Base-by-base conservation (phyloP, 2,113 vertebrate genomes). In the Amphiprion ocellaris region DNA sequence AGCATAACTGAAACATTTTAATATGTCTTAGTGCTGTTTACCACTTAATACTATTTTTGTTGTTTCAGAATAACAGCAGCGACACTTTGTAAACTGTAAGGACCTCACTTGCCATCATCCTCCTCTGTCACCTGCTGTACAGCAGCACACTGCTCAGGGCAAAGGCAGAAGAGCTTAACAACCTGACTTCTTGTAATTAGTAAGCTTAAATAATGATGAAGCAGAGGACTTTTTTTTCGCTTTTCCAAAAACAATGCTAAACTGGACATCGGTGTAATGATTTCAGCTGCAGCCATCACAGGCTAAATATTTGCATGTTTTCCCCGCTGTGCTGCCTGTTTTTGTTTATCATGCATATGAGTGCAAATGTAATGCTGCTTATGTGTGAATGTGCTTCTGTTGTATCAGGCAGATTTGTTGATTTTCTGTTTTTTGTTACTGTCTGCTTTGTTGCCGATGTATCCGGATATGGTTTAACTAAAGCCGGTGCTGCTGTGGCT, bases 181-280 rank as follows among this genome's bases (percentile, higher is more conserved):
- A 41, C 17, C 26, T 10, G n/a, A 6, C 44, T 59, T 12, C 28
- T 23, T 60, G 49, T 2, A 37, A 3, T 49, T 69, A 30, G 15
- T 1, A 30, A 46, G 7, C 24, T 64, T 26, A 47, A 64, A 26
- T 11, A 64, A 26, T 70, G 41, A 47, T 70, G 68, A 58, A 70
- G 67, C 23, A 19, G 9, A 28, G 39, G 30, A 41, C 17, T 10
- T 21, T 37, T 33, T 5, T 21, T 9, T 5, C 1, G 16, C 49
- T 50, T n/a, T 50, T 50, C 16, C 17, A 52, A n/a, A 52, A 52
- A 52, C 16, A 52, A 2, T 10, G 33, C 33, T 37, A 37, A 37
- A 37, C 6, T 52, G 9, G 19, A 52, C n/a, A 10, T 4, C 21
- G 3, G 8, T 21, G 49, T 21, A 44, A 44, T 12, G 41, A 44